These are phyloP conservation scores for Smittia sp. DNA, from an alignment of 2,888 invertebrate genomes.

Conservation along the genomic window DNA sequence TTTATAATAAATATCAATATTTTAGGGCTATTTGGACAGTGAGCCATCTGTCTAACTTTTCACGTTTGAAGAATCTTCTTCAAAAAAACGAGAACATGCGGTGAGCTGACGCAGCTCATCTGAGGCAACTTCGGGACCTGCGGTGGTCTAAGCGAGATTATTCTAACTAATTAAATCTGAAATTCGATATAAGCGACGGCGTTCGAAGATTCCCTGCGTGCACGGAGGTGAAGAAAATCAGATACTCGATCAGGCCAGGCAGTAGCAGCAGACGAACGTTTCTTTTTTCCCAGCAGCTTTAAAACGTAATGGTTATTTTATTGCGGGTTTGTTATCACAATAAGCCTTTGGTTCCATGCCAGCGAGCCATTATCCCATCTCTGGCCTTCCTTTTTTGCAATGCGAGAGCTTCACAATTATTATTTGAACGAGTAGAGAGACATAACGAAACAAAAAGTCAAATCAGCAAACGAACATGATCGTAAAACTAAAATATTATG, in stretches of 20 bases:
- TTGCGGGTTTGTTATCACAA: slow-evolving; percentile 35
- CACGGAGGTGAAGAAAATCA: no score
- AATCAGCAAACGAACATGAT: slow-evolving; percentile 30
- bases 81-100: no score
- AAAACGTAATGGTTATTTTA: slow-evolving; percentile 39
- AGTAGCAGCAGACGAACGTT: no score
- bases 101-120: no score
- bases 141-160: neutral
- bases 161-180: slow-evolving; percentile 5
- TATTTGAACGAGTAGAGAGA: slow-evolving; percentile 22
- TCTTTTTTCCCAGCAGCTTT: neutral
- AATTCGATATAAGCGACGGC: slow-evolving; percentile 13
- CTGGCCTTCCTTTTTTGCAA: neutral
- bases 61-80: slow-evolving; percentile 7
- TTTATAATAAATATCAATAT: slow-evolving; percentile 39
- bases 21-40: slow-evolving; percentile 39
- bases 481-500: slow-evolving; percentile 40
- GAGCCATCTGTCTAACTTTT: slow-evolving; percentile 20
- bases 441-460: slow-evolving; percentile 6
- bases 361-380: slow-evolving; percentile 31
- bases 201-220: no score
- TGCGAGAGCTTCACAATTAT: slow-evolving; percentile 24
- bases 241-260: no score
- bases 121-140: no score
- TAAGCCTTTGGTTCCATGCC: slow-evolving; percentile 23